Base-by-base conservation (phyloP, 2,797 vertebrate genomes). In the Xyrichtys novacula region DNA sequence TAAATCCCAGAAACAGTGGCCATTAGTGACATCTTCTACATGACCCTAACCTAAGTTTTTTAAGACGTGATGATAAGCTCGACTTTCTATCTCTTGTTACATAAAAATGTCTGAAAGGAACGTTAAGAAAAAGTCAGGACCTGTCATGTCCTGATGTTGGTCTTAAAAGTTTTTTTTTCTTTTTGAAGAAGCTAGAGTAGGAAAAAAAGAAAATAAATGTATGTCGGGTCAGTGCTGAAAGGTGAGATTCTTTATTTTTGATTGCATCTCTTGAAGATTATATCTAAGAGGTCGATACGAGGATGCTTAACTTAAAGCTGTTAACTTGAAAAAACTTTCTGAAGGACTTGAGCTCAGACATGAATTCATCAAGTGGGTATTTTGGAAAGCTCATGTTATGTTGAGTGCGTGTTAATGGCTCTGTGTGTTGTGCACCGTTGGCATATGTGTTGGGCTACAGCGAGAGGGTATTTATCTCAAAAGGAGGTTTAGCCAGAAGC, bases 401-500 rank as follows among this genome's bases (percentile, higher is more conserved):
- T 19, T 71, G 31, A 47, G 48, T 61, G 66, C 48, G 36, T 48
- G 23, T 65, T 59, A n/a, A 48, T 47, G 53, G 71, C 49, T 64
- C 50, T 49, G 48, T 42, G 44, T 75, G 84, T 80, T 84, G 71
- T 62, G 65, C 53, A 49, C 73, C 50, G 71, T 80, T 49, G 47
- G 25, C 65, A 57, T 81, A 84, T 83, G 77, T 86, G 84, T 85
- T 76, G 71, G 74, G 79, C 74, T 82, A 85, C 78, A 79, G 81
- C 28, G 9, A 81, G 61, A 82, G 85, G 71, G 76, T 84, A 73
- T 87, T 89, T 84, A 74, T 84, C 72, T 84, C 73, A 80, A 88
- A 85, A 83, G 75, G 80, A 81, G 85, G 63, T 84, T 88, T 88
- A 83, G 71, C 74, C 83, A 85, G 74, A 85, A 83, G 74, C 74